Evolutionary conservation across 2,113 vertebrate genomes (phyloP).

Genomic region (Lethenteron reissneri): DNA sequence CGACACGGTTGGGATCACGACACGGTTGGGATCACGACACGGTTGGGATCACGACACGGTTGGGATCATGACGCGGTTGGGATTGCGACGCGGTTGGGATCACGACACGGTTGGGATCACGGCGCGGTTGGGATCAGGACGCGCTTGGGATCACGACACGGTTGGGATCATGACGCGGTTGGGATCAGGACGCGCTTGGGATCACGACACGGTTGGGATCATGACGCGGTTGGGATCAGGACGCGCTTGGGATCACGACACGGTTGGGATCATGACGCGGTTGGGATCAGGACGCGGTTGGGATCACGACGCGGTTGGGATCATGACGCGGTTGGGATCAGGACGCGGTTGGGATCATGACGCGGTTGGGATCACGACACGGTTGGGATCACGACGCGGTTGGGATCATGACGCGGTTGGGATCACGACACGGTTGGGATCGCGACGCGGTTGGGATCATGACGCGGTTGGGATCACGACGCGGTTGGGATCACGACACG

Average conservation of each 20-base stretch:
- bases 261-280: not conserved
- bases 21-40: slow-evolving; percentile 14
- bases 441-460: no score
- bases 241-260: slow-evolving; percentile 17
- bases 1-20: slow-evolving; percentile 18
- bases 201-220: slow-evolving; percentile 12
- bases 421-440: not conserved
- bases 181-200: no score
- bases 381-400: no score
- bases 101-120: slow-evolving; percentile 18
- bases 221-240: slow-evolving; percentile 21
- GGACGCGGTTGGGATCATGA: no score
- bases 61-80: slow-evolving; percentile 14
- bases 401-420: slow-evolving; percentile 14
- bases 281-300: slow-evolving; percentile 14
- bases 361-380: slow-evolving; percentile 14
- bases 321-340: no score
- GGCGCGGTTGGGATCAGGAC: slow-evolving; percentile 13
- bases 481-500: not conserved
- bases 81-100: slow-evolving; percentile 12
- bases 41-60: slow-evolving; percentile 16
- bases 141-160: slow-evolving; percentile 15
- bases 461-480: slow-evolving; percentile 14
- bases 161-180: slow-evolving; percentile 16
- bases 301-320: not conserved